Base-by-base conservation (phyloP, 2,888 invertebrate genomes). In the Cryptus armator region DNA sequence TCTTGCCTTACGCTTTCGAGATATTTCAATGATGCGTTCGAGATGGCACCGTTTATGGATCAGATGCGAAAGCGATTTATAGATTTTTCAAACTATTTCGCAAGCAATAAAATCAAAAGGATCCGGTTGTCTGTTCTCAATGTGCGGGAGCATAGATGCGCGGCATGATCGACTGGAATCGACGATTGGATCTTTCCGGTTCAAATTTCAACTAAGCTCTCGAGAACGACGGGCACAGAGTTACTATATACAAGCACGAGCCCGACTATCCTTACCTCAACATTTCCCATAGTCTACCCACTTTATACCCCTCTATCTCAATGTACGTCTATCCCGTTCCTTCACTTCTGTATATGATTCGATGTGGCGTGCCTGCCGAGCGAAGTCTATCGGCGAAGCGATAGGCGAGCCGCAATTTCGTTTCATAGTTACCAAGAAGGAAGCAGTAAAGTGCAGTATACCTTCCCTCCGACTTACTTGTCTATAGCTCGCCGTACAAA, bases 391-490 rank as follows among this genome's bases (percentile, higher is more conserved):
- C 87, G 89, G 90, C 88, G 87, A 88, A 89, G 89, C 90, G 89
- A 90, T 91, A 90, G 88, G 29, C 86, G 77, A 85, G 81, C 87
- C 88, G 90, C 89, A 91, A 91, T 91, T 91, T 91, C 87, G 87
- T 90, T 87, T 86, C 84, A 86, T 86, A 89, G 90, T 89, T 88
- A 89, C 86, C 85, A 68, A 81, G 81, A 84, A 86, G 80, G 71
- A 86, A 84, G 81, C 72, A 51, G 79, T 79, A 80, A 77, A 83
- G 75, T 67, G 66, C 75, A 70, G 83, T 62, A 62, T 77, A 67
- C 70, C 64, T 72, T 53, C 66, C 83, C 62, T 66, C 32, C 81
- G 51, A 59, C 56, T 59, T 79, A 72, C 78, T 68, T 59, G 59
- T 56, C 44, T 62, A 67, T 71, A 79, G 74, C 64, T 66, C 24